phyloP scores from a whole-genome alignment of 2,797 vertebrate species.

The Thunnus albacares region DNA sequence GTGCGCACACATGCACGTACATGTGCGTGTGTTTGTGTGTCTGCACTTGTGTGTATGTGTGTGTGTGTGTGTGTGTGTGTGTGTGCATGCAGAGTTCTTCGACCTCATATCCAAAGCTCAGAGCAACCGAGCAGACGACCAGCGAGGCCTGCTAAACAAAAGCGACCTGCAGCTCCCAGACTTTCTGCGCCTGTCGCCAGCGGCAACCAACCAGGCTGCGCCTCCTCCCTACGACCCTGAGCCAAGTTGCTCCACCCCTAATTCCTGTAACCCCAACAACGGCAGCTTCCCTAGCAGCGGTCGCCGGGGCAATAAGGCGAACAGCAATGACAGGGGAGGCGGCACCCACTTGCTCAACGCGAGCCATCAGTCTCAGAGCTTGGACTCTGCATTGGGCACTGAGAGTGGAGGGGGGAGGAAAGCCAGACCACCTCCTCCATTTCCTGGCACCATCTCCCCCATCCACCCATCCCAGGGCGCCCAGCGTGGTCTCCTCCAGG shows the following conservation, averaged over 20 bases:
- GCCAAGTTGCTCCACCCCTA: slow-evolving; percentile 81
- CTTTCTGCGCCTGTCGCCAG: slow-evolving; percentile 91
- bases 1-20: neutral
- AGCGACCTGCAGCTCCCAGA: slow-evolving; percentile 96
- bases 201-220: slow-evolving; percentile 50
- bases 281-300: slow-evolving; percentile 70
- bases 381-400: slow-evolving; percentile 82
- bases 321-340: slow-evolving; percentile 63
- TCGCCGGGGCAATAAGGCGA: slow-evolving; percentile 72
- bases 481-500: slow-evolving; percentile 56
- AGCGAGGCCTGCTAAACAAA: slow-evolving; percentile 98
- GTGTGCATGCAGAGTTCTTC: slow-evolving; percentile 93
- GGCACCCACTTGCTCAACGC: slow-evolving; percentile 69
- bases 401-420: slow-evolving; percentile 84
- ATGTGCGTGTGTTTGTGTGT: slow-evolving; percentile 32
- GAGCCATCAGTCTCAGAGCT: slow-evolving; percentile 84
- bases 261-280: slow-evolving; percentile 72
- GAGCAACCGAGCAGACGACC: slow-evolving; percentile 98
- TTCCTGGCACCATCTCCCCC: slow-evolving; percentile 85
- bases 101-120: slow-evolving; percentile 99
- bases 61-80: slow-evolving; percentile 54
- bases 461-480: slow-evolving; percentile 77
- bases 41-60: slow-evolving; percentile 35
- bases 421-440: slow-evolving; percentile 76
- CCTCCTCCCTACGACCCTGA: slow-evolving; percentile 64